Base-by-base conservation (phyloP, 2,888 invertebrate genomes). In the Ligdia adustata region DNA sequence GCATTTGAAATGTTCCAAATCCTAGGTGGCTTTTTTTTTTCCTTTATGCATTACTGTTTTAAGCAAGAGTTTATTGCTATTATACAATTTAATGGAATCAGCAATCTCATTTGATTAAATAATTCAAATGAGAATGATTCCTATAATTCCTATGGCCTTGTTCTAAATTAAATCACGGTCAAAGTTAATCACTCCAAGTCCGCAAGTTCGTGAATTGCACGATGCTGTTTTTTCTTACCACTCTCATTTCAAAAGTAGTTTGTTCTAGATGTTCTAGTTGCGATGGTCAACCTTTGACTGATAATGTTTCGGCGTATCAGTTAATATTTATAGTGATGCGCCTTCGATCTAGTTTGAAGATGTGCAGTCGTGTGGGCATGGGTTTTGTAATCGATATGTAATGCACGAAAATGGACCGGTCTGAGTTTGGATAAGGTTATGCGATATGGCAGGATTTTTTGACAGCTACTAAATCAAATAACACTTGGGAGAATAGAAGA, bases 291-390 rank as follows among this genome's bases (percentile, higher is more conserved):
- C 55, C 58, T 68, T 57, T 69, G 65, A 83, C 79, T 89, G 88
- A 85, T 85, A 77, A 75, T 66, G 65, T 72, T 62, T 7, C 57
- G 53, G 54, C 63, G 57, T 66, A 53, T 61, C 60, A 66, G 69
- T 71, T 75, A 73, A 72, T 89, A 85, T 89, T 80, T 88, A 88
- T 88, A 89, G 69, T 62, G 47, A 63, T 68, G 73, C 70, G 64
- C 64, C 56, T 62, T 80, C 75, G 82, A 83, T 85, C 81, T 80
- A 84, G 70, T 79, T 86, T 65, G 31, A 37, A 50, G 54, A 69
- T 64, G 74, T 67, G 69, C 49, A 73, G 61, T 78, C 79, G 80
- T 82, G 79, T 82, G 79, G 69, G 57, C 71, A 58, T 55, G 57
- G 64, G 60, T 89, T 87, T 81, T 83, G 65, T 79, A 79, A 88